Conservation (phyloP, 2,888 invertebrate species). For the Linyphia triangularis region DNA sequence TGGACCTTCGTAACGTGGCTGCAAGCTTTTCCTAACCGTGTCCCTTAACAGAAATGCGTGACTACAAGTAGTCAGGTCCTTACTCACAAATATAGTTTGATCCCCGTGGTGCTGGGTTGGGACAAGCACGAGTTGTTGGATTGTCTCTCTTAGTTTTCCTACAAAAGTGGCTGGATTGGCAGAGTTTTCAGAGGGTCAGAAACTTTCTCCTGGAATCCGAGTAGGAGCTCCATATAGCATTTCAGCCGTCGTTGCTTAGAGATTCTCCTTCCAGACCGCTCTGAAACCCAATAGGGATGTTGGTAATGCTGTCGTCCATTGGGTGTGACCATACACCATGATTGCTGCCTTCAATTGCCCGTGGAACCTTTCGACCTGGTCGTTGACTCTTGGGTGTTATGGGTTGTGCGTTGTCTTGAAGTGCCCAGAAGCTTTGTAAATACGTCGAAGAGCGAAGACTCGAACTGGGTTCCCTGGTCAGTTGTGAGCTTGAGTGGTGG, state of each 20-base stretch:
- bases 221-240: background rate
- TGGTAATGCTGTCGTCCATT: background rate
- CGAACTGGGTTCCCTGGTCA: background rate
- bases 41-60: constrained; percentile 1
- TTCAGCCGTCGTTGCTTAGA: background rate
- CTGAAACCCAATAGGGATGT: background rate
- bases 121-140: background rate
- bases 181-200: background rate
- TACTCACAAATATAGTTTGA: too few relatives aligned
- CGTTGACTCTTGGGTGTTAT: background rate
- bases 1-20: background rate
- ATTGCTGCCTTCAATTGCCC: background rate
- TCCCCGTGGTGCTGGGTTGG: too few relatives aligned
- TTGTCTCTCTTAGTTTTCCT: background rate
- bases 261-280: background rate
- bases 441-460: background rate
- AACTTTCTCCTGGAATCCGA: constrained; percentile 2
- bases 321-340: background rate
- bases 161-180: background rate
- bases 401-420: background rate
- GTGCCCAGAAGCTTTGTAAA: background rate
- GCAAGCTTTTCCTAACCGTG: background rate
- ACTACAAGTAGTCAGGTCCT: too few relatives aligned
- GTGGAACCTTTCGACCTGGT: background rate
- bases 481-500: background rate